Conservation (phyloP, 2,888 invertebrate species). For the Tryphoninae sp. region DNA sequence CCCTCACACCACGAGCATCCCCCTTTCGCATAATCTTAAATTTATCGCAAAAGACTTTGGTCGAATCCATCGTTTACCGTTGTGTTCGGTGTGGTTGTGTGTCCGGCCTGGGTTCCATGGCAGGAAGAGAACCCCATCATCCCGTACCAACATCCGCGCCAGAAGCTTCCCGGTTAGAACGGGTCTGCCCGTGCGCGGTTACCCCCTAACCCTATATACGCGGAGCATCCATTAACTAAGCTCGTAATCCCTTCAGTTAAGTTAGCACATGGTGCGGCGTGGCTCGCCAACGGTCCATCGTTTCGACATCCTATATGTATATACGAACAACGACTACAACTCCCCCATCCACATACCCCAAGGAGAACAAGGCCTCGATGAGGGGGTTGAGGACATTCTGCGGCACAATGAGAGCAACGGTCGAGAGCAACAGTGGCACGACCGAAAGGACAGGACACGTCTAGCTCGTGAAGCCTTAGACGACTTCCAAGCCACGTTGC, state of each 20-base stretch:
- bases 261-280: slow-evolving; percentile 79
- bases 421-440: slow-evolving; percentile 7
- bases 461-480: not conserved
- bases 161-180: slow-evolving; percentile 50
- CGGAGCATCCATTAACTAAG: slow-evolving; percentile 80
- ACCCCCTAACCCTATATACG: slow-evolving; percentile 67
- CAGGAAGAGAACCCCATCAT: slow-evolving; percentile 28
- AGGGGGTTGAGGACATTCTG: slow-evolving; percentile 10
- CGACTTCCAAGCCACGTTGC: not conserved
- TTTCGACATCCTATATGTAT: slow-evolving; percentile 47
- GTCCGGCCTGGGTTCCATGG: slow-evolving; percentile 33
- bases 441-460: not conserved
- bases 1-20: slow-evolving; percentile 27
- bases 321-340: not conserved
- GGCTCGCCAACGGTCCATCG: slow-evolving; percentile 71
- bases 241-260: slow-evolving; percentile 80
- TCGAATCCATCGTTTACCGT: slow-evolving; percentile 73
- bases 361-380: slow-evolving; percentile 7
- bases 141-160: slow-evolving; percentile 42
- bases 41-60: slow-evolving; percentile 75
- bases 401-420: slow-evolving; percentile 7
- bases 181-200: not conserved
- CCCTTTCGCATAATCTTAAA: slow-evolving; percentile 65
- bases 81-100: slow-evolving; percentile 59
- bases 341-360: not conserved